These are phyloP conservation scores for Leptinotarsa tumamoca DNA, from an alignment of 2,888 invertebrate genomes.

Conservation along the genomic window DNA sequence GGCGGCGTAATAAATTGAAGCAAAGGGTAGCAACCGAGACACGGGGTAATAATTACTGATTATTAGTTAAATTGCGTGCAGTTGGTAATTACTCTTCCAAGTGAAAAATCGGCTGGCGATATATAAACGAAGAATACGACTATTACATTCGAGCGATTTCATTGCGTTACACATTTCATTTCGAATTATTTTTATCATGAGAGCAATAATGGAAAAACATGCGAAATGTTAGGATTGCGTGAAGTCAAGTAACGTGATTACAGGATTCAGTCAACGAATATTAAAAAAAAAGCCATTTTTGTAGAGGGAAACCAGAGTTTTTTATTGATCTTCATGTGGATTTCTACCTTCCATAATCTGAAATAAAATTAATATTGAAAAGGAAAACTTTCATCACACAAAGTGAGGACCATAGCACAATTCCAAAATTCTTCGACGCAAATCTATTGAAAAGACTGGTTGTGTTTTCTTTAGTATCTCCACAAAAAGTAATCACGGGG, in stretches of 20 bases:
- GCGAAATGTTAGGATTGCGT: constrained; percentile 53
- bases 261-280: not conserved
- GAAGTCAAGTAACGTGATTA: constrained; percentile 43
- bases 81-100: constrained; percentile 60
- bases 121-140: constrained; percentile 47
- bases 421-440: too few relatives aligned
- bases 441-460: too few relatives aligned
- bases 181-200: constrained; percentile 39
- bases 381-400: too few relatives aligned
- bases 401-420: too few relatives aligned
- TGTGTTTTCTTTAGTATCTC: too few relatives aligned
- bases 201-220: constrained; percentile 41
- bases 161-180: constrained; percentile 1
- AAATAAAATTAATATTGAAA: too few relatives aligned
- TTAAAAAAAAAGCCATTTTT: not conserved
- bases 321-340: too few relatives aligned
- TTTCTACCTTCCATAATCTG: too few relatives aligned
- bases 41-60: constrained; percentile 59
- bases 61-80: constrained; percentile 64
- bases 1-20: constrained; percentile 52
- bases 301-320: too few relatives aligned
- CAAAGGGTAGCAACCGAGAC: constrained; percentile 46
- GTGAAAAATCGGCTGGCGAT: constrained; percentile 59
- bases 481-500: too few relatives aligned
- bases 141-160: constrained; percentile 50